A percentile compares a stretch with the other conserved stretches of the same genome.
Evolutionary conservation across 2,888 invertebrate genomes (phyloP).

Genomic region (Hirtodrosophila alboralis): DNA sequence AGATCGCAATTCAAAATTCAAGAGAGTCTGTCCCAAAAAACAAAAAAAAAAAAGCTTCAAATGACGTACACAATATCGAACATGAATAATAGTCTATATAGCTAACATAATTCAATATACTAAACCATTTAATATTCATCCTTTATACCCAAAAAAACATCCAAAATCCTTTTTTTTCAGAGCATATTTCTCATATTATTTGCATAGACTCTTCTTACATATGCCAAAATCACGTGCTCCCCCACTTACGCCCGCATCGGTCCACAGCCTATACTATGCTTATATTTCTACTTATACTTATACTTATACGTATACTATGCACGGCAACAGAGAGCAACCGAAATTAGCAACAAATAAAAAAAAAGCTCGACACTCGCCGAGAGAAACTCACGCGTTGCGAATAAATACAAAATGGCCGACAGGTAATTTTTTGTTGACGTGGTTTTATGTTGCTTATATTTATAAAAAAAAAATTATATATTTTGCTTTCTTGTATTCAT

Average conservation of each 20-base stretch:
- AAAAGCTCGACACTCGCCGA: slow-evolving; percentile 35
- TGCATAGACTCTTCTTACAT: slow-evolving; percentile 7
- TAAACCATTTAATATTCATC: background rate
- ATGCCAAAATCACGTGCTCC: slow-evolving; percentile 49
- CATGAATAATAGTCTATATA: slow-evolving; percentile 38
- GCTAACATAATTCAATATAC: no score
- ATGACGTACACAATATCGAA: slow-evolving; percentile 43
- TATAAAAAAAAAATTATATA: no score
- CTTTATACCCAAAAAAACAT: background rate
- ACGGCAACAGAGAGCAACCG: slow-evolving; percentile 40
- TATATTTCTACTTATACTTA: no score
- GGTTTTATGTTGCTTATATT: no score
- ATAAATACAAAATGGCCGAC: slow-evolving; percentile 69
- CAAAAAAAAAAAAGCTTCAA: no score
- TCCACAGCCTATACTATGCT: slow-evolving; percentile 6
- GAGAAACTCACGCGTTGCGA: slow-evolving; percentile 49
- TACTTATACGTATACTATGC: slow-evolving; percentile 24
- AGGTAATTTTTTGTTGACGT: slow-evolving; percentile 57
- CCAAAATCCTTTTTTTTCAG: background rate
- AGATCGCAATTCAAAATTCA: slow-evolving; percentile 39
- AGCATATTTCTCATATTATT: slow-evolving; percentile 4
- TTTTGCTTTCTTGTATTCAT: background rate
- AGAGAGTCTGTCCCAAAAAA: slow-evolving; percentile 34
- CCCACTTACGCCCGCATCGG: slow-evolving; percentile 22
- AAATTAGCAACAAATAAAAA: slow-evolving; percentile 60